Base-by-base conservation (phyloP, 2,797 vertebrate species). In the Poecilia gillii region DNA sequence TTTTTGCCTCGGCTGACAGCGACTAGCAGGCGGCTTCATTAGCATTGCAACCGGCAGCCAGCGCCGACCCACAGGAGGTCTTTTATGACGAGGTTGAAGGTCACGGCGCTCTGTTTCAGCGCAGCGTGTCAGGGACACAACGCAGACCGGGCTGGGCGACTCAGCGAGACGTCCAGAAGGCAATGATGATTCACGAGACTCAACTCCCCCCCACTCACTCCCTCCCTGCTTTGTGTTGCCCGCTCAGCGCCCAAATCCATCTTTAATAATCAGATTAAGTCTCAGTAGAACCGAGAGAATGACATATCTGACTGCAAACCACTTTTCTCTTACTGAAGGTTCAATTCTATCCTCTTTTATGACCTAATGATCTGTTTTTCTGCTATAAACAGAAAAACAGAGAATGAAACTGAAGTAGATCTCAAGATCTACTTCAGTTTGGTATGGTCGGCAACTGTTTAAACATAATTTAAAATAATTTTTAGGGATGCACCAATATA, bases 131-230 rank as follows among this genome's bases (percentile, higher is more conserved):
- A 85, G 82, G 85, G 91, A 80, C 79, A 84, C 78, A 62, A 76
- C 81, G 88, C 85, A 82, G 90, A 82, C 84, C 84, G 81, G 77
- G 36, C 80, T 1, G 80, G 81, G 80, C 79, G 13, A 77, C 76
- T 75, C 83, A 82, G 84, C 62, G 72, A 76, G 83, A 85, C 74
- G 46, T 87, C 86, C 83, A 78, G 75, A 46, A 25, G 81, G 77
- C 81, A 71, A 73, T 57, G 82, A 88, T 89, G 89, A 92, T 91
- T 92, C 87, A 93, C 89, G 84, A 90, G 87, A 89, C 79, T 76
- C 33, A 72, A 75, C 77, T 79, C 51, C 71, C 51, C 71, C 57
- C 18, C 72, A 28, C 57, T 73, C 53, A 57, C 53, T 49, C n/a
- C 25, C 41, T 74, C 12, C 31, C 55, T 75, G 55, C 25, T 75